These are phyloP conservation scores for Phyllostomus hastatus DNA, from an alignment of 2,113 vertebrate genomes.

Conservation along the genomic window DNA sequence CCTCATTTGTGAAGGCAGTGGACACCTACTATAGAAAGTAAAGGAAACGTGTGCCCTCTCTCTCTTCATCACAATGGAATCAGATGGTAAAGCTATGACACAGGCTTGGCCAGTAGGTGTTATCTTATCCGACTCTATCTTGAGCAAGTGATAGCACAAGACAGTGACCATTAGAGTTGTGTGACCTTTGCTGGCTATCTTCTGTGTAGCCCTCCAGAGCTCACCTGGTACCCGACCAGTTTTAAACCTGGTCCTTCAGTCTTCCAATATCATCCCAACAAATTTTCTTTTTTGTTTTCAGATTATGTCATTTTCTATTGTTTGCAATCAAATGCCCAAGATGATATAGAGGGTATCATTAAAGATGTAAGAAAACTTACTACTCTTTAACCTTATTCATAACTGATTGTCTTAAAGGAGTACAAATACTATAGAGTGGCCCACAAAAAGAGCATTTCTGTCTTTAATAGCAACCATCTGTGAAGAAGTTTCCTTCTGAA, in stretches of 20 bases:
- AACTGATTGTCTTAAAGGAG: neutral
- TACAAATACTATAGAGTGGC: neutral
- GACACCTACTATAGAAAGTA: neutral
- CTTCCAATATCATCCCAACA: neutral
- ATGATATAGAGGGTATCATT: neutral
- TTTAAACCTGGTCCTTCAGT: neutral
- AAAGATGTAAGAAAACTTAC: neutral
- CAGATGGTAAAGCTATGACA: neutral
- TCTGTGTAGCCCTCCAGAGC: neutral
- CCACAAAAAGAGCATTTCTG: slow-evolving; percentile 15
- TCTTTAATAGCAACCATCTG: slow-evolving; percentile 49
- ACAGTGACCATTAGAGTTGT: neutral
- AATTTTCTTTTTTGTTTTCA: neutral
- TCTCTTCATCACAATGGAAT: neutral
- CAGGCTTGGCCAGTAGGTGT: neutral
- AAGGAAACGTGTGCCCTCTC: neutral
- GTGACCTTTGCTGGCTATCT: neutral
- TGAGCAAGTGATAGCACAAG: neutral
- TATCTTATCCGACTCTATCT: neutral
- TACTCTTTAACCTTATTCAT: neutral
- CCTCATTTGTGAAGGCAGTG: neutral
- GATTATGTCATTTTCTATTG: neutral
- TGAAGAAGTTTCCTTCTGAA: neutral
- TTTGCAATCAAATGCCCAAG: neutral
- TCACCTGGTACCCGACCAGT: neutral